Base-by-base conservation (phyloP, 2,888 invertebrate species). In the Frankliniella intonsa region DNA sequence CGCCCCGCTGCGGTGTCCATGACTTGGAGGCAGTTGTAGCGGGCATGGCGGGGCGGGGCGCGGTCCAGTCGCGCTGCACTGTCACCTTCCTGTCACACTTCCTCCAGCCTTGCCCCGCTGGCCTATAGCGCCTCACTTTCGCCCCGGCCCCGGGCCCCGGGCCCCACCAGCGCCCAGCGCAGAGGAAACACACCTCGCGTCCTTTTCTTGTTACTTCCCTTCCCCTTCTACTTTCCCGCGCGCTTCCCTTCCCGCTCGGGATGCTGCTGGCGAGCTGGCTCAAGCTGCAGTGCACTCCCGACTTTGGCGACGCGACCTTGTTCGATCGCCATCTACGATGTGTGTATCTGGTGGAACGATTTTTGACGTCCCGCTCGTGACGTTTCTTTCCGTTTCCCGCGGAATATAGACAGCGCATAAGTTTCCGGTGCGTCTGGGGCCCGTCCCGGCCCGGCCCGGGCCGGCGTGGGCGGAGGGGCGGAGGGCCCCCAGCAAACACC, bases 31-130 rank as follows among this genome's bases (percentile, higher is more conserved):
- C 38, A 38, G 38, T 38, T 38, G 38, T 38, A 38, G 38, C 5
- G 38, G 38, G 65, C 65, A 3, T 9, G 65, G n/a, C 65, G 62
- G 7, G 62, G 17, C 65, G n/a, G 9, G 65, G 69, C 69, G 69
- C 11, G 69, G 55, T 7, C 69, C 19, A n/a, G 65, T 9, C 22
- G 69, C 69, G 25, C 69, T 25, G 22, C 69, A 69, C 22, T 76
- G 62, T 62, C 62, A 62, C 25, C 69, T 76, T 76, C 69, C 69
- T 25, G 69, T 12, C 69, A 12, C 22, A 76, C 69, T 76, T 76
- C 69, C 69, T 76, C 22, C 69, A 76, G 69, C 69, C 69, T 76
- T 76, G 69, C 25, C 69, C 69, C 12, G 69, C 22, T 76, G 69
- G 22, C 69, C 69, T 25, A 76, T 25, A 76, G 12, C 22, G 69